These are phyloP conservation scores for Chrysomela aeneicollis DNA, from an alignment of 2,888 invertebrate species.

Conservation along the genomic window DNA sequence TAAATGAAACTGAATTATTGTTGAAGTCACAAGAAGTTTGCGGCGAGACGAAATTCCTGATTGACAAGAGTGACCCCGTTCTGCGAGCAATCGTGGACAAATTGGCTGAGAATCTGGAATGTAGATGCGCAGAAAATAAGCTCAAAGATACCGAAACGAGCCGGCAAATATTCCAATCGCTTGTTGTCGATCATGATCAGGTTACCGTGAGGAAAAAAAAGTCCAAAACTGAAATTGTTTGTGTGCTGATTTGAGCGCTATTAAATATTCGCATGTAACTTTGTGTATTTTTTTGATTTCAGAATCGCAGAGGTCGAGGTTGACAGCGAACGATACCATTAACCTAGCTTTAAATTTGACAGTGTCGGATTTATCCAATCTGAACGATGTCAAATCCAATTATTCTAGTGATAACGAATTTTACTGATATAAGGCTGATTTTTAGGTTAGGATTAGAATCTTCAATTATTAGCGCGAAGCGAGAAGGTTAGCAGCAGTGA, in stretches of 20 bases:
- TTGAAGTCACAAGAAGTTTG: no score
- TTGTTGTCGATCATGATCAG: slow-evolving; percentile 13
- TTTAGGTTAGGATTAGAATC: background rate
- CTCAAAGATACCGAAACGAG: no score
- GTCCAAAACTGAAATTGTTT: slow-evolving; percentile 31
- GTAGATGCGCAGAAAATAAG: no score
- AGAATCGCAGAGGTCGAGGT: slow-evolving; percentile 33
- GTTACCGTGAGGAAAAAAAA: slow-evolving; percentile 32
- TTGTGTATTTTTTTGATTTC: slow-evolving; percentile 31
- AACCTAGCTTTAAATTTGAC: slow-evolving; percentile 43
- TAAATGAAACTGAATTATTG: no score
- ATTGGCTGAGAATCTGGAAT: background rate
- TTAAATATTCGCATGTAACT: slow-evolving; percentile 7
- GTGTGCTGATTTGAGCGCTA: slow-evolving; percentile 29
- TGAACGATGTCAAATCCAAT: slow-evolving; percentile 41
- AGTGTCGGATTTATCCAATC: slow-evolving; percentile 42
- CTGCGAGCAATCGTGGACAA: slow-evolving; percentile 6
- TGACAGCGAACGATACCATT: slow-evolving; percentile 31
- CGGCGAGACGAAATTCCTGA: slow-evolving; percentile 20
- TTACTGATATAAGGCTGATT: slow-evolving; percentile 37
- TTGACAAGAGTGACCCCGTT: slow-evolving; percentile 22
- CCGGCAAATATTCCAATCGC: background rate
- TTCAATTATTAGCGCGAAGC: no score
- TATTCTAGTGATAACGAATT: slow-evolving; percentile 49
- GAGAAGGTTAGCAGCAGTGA: no score